Evolutionary conservation across 2,113 vertebrate genomes (phyloP), one percentile per base, ranked within the genome.

Genomic region (Amphiprion percula): DNA sequence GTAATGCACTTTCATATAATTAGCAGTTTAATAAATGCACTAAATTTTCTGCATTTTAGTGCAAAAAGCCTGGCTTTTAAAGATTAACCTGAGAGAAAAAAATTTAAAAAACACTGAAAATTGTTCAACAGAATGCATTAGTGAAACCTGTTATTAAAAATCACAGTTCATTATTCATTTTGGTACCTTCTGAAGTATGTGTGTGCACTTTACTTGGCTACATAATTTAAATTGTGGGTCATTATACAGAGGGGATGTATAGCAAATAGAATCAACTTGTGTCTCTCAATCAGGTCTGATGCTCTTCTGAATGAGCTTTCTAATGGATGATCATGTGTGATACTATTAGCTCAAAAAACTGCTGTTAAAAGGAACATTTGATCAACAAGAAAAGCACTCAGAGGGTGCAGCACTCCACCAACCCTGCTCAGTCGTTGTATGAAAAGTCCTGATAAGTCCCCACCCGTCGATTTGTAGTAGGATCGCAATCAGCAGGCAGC

Each of bases 71-170:
- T 16, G 0, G 11, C 65, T 69, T 82, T 85, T 87, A 68, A 77
- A 55, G 37, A 80, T 75, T 53, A 64, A 68, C 68, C 39, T 0
- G 52, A 83, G 60, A 79, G 2, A 26, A 26, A 26, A 26, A 26
- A 26, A n/a, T n/a, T n/a, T 26, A 26, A 26, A 26, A 61, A 80
- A 86, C 56, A 39, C 53, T 6, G 19, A 73, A 75, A 39, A 79
- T 65, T 52, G 82, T 65, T 86, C 65, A 82, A 14, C 28, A 24
- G 78, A 89, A 82, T 78, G 67, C 66, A 89, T 89, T 82, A 87
- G 33, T 65, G 56, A 28, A 10, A 46, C 3, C 2, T 72, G 33
- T 60, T 62, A 66, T 68, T 84, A 37, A 69, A 86, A 83, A 77
- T 77, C 63, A 46, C 6, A 53, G n/a, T 71, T 86, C 53, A 80